Evolutionary conservation across 2,113 vertebrate species (phyloP).

Genomic region (Myocastor coypus): DNA sequence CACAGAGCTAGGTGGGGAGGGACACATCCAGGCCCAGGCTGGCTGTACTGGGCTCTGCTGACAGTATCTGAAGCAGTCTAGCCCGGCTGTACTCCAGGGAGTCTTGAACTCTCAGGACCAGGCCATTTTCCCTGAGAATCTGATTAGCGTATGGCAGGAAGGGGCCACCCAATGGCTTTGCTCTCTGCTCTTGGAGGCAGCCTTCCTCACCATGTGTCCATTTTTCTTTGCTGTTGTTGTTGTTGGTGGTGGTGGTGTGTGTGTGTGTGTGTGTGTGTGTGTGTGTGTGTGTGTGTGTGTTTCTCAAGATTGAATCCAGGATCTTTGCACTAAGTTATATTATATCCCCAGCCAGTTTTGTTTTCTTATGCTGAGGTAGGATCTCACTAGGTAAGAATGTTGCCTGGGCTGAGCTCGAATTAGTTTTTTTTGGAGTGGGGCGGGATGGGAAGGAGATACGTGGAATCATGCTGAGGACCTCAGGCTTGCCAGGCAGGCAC

Average conservation of each 20-base stretch:
- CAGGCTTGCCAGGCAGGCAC: too few relatives aligned
- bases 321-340: background rate
- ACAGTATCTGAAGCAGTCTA: background rate
- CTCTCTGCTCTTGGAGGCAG: background rate
- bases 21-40: background rate
- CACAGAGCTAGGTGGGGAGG: background rate
- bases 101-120: background rate
- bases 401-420: background rate
- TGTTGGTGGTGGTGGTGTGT: background rate
- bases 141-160: background rate
- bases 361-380: background rate
- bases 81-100: background rate
- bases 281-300: background rate
- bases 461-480: too few relatives aligned
- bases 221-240: background rate
- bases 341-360: background rate
- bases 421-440: background rate
- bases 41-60: too few relatives aligned
- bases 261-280: background rate
- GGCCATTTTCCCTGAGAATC: background rate
- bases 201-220: background rate
- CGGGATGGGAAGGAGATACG: too few relatives aligned
- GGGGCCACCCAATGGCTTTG: background rate
- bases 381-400: background rate
- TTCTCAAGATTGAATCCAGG: background rate